phyloP scores from a whole-genome alignment of 1,140 invertebrate species.

The Sweltsa coloradensis region DNA sequence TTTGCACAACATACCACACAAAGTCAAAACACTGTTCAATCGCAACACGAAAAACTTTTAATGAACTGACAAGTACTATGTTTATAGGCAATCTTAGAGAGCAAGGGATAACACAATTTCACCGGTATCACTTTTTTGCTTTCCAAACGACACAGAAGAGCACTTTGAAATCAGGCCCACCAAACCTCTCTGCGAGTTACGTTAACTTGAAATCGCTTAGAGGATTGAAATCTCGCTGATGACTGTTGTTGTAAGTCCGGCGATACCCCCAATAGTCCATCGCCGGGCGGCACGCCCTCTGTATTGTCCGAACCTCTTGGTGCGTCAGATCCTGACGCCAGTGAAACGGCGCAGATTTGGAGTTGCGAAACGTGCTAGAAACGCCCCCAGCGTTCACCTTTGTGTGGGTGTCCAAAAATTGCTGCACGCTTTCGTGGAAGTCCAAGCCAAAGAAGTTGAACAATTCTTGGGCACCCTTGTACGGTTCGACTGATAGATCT shows the following conservation, averaged over 20 bases:
- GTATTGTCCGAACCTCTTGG: conserved; percentile 43
- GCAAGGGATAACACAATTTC: no score
- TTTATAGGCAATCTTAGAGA: no score
- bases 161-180: no score
- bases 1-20: no score
- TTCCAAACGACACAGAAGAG: no score
- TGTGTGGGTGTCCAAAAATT: conserved; percentile 70
- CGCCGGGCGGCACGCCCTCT: conserved; percentile 53
- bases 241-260: conserved; percentile 34
- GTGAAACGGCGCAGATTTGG: conserved; percentile 68
- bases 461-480: conserved; percentile 51
- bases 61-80: no score
- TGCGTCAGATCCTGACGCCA: conserved; percentile 61
- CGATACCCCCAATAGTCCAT: conserved; percentile 74
- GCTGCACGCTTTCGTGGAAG: conserved; percentile 51
- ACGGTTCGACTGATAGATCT: conserved; percentile 66
- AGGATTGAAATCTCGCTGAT: conserved; percentile 42
- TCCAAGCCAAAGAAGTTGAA: conserved; percentile 64
- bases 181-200: no score
- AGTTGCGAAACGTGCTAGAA: conserved; percentile 71
- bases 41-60: no score
- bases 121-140: no score
- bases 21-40: no score
- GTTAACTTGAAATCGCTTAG: conserved; percentile 29
- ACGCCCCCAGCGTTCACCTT: conserved; percentile 64